phyloP scores from a whole-genome alignment of 2,113 vertebrate genomes.

The Austrofundulus limnaeus region DNA sequence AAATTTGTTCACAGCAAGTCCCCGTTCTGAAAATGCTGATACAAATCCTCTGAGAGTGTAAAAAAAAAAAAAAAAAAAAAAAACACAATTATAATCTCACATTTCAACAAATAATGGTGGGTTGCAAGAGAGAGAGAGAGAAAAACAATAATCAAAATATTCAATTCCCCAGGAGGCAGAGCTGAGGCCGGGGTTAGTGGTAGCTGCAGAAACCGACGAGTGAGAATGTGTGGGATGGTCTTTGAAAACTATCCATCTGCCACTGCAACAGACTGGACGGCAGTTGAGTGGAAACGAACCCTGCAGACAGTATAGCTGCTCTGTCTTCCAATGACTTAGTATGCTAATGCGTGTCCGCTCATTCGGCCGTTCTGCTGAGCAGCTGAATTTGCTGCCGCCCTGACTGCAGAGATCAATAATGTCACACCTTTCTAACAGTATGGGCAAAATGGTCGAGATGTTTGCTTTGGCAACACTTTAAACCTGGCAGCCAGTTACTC shows the following conservation, averaged over 20 bases:
- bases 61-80: neutral
- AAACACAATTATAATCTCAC: constrained; percentile 2
- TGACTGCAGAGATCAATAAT: constrained; percentile 54
- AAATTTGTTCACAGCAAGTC: constrained; percentile 35
- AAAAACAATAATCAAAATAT: constrained; percentile 28
- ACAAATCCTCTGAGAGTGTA: constrained; percentile 22
- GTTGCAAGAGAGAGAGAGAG: neutral
- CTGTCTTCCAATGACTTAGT: constrained; percentile 4
- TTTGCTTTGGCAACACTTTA: constrained; percentile 14
- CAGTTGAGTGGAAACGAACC: constrained; percentile 12
- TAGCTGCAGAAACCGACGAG: constrained; percentile 13
- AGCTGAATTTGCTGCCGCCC: constrained; percentile 43
- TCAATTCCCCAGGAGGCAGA: constrained; percentile 12
- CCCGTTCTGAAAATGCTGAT: neutral
- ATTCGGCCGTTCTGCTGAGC: constrained; percentile 37
- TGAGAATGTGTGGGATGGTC: constrained; percentile 23
- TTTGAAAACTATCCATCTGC: constrained; percentile 35
- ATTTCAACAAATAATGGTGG: constrained; percentile 10
- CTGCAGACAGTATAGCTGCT: constrained; percentile 9
- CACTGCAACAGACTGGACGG: constrained; percentile 24
- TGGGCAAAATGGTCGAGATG: neutral
- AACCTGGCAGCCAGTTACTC: constrained; percentile 6
- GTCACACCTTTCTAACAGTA: constrained; percentile 29
- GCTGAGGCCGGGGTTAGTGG: neutral
- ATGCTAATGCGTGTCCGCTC: constrained; percentile 46